These are phyloP conservation scores for Aeoliscus strigatus DNA, from an alignment of 2,797 vertebrate species.

Conservation along the genomic window DNA sequence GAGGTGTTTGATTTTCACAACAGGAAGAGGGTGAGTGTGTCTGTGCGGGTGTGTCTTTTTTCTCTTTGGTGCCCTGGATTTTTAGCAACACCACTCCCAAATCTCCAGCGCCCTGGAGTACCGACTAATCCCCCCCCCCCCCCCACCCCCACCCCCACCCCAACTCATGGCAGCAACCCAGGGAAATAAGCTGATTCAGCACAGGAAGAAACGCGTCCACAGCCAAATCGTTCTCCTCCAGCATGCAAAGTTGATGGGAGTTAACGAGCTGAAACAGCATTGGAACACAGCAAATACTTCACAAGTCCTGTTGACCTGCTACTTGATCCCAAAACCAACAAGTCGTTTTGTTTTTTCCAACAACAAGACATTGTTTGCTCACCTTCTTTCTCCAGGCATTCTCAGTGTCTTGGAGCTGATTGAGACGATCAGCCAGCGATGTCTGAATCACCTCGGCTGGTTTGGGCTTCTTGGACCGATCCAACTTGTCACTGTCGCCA, in stretches of 20 bases:
- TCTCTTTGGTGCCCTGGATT: slow-evolving; percentile 49
- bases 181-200: slow-evolving; percentile 58
- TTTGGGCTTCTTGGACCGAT: slow-evolving; percentile 50
- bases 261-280: neutral
- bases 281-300: neutral
- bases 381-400: slow-evolving; percentile 79
- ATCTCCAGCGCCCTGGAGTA: slow-evolving; percentile 34
- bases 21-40: slow-evolving; percentile 34
- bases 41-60: slow-evolving; percentile 28
- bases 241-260: slow-evolving; percentile 29
- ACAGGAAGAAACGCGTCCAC: slow-evolving; percentile 28
- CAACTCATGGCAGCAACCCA: slow-evolving; percentile 43
- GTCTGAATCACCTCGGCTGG: slow-evolving; percentile 46
- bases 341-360: neutral
- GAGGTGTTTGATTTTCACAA: slow-evolving; percentile 45
- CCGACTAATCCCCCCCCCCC: slow-evolving; percentile 39
- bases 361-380: neutral
- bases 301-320: neutral
- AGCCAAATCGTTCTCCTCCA: slow-evolving; percentile 33
- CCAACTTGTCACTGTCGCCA: slow-evolving; percentile 50
- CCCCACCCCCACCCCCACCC: too few species aligned
- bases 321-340: neutral
- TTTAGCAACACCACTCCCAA: slow-evolving; percentile 45
- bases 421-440: slow-evolving; percentile 69
- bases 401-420: slow-evolving; percentile 73